Evolutionary conservation across 2,888 invertebrate genomes (phyloP).

Genomic region (Pedicia rivosa): DNA sequence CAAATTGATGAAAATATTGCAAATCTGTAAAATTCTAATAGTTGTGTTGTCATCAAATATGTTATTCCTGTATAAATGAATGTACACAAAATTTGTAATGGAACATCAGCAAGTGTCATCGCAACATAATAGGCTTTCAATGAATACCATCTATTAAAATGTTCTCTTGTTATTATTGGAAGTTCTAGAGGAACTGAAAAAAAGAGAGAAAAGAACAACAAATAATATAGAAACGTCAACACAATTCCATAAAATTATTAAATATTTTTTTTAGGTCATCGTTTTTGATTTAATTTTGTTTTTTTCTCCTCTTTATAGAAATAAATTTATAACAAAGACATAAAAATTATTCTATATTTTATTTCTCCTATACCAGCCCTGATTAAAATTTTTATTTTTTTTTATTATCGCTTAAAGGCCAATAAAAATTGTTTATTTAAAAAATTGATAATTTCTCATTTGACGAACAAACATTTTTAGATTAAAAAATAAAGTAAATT

Average conservation of each 20-base stretch:
- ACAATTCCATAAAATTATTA: background rate
- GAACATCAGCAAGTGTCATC: constrained; percentile 63
- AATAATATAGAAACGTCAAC: background rate
- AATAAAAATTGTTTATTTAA: too few relatives aligned
- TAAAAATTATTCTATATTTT: too few relatives aligned
- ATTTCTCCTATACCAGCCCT: too few relatives aligned
- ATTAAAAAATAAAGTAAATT: too few relatives aligned
- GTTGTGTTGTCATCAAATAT: constrained; percentile 78
- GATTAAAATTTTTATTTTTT: too few relatives aligned
- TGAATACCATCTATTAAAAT: constrained; percentile 84
- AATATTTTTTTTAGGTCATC: too few relatives aligned
- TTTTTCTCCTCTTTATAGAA: too few relatives aligned
- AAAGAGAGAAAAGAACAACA: constrained; percentile 9
- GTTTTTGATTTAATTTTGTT: too few relatives aligned
- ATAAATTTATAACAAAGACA: too few relatives aligned
- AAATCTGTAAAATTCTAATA: constrained; percentile 57
- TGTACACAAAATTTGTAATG: constrained; percentile 62
- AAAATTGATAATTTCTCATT: too few relatives aligned
- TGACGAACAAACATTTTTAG: too few relatives aligned
- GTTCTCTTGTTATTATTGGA: constrained; percentile 63
- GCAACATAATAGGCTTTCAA: constrained; percentile 68
- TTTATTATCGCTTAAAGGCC: too few relatives aligned
- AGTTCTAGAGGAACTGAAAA: constrained; percentile 67
- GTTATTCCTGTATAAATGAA: constrained; percentile 59
- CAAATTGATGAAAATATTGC: constrained; percentile 53